Conservation (phyloP, 2,113 vertebrate species). For the Australoheros scitulus region DNA sequence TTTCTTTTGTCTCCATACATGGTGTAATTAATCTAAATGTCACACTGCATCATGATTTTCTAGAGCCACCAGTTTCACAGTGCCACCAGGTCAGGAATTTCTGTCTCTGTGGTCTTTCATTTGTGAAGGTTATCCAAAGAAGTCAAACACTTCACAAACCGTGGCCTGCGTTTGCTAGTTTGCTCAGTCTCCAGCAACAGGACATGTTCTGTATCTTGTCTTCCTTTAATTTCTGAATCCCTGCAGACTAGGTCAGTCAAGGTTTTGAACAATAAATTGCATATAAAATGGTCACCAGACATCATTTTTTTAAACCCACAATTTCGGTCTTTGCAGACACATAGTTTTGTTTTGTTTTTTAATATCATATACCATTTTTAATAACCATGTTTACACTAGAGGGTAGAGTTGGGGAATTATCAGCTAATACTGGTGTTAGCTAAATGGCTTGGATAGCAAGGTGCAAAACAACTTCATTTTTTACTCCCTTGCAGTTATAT, state of each 20-base stretch:
- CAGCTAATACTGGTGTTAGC: background rate
- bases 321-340: background rate
- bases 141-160: constrained; percentile 9
- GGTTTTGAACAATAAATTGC: background rate
- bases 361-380: background rate
- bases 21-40: constrained; percentile 39
- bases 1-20: constrained; percentile 30
- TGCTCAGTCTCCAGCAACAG: constrained; percentile 8
- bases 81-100: constrained; percentile 18
- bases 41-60: constrained; percentile 33
- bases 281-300: background rate
- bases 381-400: background rate
- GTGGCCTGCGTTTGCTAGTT: constrained; percentile 13
- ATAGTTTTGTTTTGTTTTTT: too few species aligned
- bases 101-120: constrained; percentile 27
- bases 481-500: background rate
- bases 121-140: constrained; percentile 51
- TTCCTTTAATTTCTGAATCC: constrained; percentile 19
- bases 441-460: background rate
- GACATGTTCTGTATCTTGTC: background rate
- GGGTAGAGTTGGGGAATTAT: background rate
- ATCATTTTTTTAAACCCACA: background rate
- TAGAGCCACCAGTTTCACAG: constrained; percentile 59
- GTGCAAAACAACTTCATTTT: background rate
- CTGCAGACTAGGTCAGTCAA: constrained; percentile 30